phyloP scores from a whole-genome alignment of 2,113 vertebrate species.

The Cebidichthys violaceus region DNA sequence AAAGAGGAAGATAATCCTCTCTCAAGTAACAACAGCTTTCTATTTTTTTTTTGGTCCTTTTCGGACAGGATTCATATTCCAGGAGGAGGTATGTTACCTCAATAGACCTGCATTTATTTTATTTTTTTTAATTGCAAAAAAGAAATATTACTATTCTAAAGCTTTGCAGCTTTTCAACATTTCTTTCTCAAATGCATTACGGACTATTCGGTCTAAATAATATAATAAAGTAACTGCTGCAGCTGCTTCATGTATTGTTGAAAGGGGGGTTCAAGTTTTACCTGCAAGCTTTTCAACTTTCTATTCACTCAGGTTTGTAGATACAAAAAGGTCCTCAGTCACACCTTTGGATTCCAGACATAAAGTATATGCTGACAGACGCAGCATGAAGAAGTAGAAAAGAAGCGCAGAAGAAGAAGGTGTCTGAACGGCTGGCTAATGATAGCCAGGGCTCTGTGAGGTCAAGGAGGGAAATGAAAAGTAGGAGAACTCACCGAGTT shows the following conservation, averaged over 20 bases:
- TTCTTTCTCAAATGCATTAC: too few relatives aligned
- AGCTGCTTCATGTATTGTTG: not conserved
- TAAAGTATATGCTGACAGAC: not conserved
- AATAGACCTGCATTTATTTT: too few relatives aligned
- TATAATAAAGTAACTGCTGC: not conserved
- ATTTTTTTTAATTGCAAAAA: too few relatives aligned
- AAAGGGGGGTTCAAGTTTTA: slow-evolving; percentile 6
- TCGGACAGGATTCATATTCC: not conserved
- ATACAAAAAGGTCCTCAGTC: not conserved
- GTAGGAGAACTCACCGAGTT: too few relatives aligned
- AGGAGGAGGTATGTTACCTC: not conserved
- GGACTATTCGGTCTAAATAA: too few relatives aligned
- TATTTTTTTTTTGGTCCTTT: not conserved
- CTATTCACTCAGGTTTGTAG: slow-evolving; percentile 1
- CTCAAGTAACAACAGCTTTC: not conserved
- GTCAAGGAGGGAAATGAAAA: not conserved
- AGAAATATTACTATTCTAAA: too few relatives aligned
- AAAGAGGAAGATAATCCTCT: not conserved
- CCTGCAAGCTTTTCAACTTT: not conserved
- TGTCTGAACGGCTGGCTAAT: not conserved
- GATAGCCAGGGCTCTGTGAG: not conserved
- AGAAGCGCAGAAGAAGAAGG: not conserved
- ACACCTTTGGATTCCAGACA: not conserved
- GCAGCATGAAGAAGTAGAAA: not conserved
- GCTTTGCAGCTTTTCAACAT: too few relatives aligned